Percentiles rank a stretch among this genome's conserved stretches.
Evolutionary conservation across 2,797 vertebrate genomes (phyloP).

Genomic region (Serranus cabrilla): DNA sequence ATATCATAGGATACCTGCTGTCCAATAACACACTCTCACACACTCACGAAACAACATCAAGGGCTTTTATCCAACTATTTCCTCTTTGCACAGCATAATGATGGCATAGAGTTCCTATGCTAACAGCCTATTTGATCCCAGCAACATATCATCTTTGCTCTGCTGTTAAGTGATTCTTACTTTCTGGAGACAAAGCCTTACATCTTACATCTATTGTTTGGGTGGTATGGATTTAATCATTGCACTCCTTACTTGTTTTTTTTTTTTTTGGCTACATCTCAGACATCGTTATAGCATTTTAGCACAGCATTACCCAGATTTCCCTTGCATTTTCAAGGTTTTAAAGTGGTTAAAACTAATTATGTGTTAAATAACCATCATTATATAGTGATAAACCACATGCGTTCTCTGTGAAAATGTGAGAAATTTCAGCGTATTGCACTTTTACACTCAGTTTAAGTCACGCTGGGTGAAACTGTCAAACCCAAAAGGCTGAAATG

Average conservation of each 20-base stretch:
- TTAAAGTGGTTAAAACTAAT: background rate
- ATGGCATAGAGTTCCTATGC: constrained; percentile 72
- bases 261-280: constrained; percentile 11
- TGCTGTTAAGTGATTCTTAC: constrained; percentile 73
- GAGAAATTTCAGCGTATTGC: constrained; percentile 1
- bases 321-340: background rate
- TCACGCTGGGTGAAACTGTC: constrained; percentile 35
- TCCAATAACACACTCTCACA: constrained; percentile 76
- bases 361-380: background rate
- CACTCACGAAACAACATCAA: constrained; percentile 78
- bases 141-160: constrained; percentile 67
- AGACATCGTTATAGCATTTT: constrained; percentile 8
- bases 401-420: background rate
- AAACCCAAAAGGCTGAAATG: constrained; percentile 38
- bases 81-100: constrained; percentile 77
- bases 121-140: constrained; percentile 75
- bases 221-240: constrained; percentile 66
- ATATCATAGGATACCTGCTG: constrained; percentile 69
- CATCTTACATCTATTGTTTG: constrained; percentile 63
- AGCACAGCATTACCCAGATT: constrained; percentile 1
- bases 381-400: background rate
- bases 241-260: constrained; percentile 32
- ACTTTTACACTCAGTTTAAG: constrained; percentile 27
- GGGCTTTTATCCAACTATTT: constrained; percentile 81
- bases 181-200: constrained; percentile 68